Evolutionary conservation across 2,797 vertebrate species (phyloP), one percentile per base, ranked within the genome.

Genomic region (Brachymystax lenok): DNA sequence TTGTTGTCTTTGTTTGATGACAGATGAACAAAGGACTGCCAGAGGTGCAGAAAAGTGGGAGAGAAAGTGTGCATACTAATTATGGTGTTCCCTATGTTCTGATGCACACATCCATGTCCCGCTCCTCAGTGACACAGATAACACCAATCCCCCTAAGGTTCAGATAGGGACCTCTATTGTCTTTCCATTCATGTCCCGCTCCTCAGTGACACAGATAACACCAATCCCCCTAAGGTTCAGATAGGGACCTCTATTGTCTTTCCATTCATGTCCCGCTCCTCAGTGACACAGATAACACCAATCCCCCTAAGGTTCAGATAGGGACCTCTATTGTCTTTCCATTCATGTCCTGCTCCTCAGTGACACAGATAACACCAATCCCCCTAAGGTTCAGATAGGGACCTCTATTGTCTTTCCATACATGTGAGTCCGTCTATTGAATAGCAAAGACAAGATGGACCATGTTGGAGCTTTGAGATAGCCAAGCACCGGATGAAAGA

Each of bases 41-140:
- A 69, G 67, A 69, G 24, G 30, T 35, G 67, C 68, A 69, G 68
- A 21, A 46, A 30, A 35, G n/a, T 46, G 68, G 68, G n/a, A 69
- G 35, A 46, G 21, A 24, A 21, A 10, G 21, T 71, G 40, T 1
- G 52, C 40, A 71, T 46, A 50, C 40, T 71, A 71, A 71, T 71
- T 14, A 71, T 16, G 69, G 27, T 27, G 69, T 71, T 51, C 46
- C 69, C 69, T 5, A 7, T 24, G 6, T 21, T 13, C n/a, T 27
- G 40, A 52, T 51, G 46, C 21, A 27, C 4, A 52, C 46, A 71
- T 21, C 24, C 69, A 13, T 66, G 63, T 30, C 64, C 13, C 13
- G 5, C 14, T 16, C 64, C 64, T 66, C 27, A 5, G 28, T 66
- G 64, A 30, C 27, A 30, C 5, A 2, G 46, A 70, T 50, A 51